A percentile compares a stretch with the other conserved stretches of the same genome.
These are phyloP conservation scores for Amblyopsis rosae DNA, from an alignment of 2,113 vertebrate genomes.

Conservation along the genomic window DNA sequence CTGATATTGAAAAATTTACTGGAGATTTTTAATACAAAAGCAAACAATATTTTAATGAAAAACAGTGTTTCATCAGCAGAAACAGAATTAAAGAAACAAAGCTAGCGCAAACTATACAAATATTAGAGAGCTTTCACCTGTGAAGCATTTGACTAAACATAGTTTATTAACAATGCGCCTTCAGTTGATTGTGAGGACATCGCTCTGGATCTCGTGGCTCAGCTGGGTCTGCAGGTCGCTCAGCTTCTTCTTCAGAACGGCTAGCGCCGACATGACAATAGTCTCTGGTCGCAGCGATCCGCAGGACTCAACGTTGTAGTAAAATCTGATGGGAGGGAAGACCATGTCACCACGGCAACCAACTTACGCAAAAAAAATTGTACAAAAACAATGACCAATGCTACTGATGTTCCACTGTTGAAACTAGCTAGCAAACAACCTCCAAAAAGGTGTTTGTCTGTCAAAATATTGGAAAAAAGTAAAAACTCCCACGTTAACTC, in stretches of 20 bases:
- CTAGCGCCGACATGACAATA: conserved; percentile 91
- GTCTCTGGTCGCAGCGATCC: conserved; percentile 95
- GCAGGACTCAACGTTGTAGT: conserved; percentile 95
- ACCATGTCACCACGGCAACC: background rate
- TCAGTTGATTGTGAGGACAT: conserved; percentile 94
- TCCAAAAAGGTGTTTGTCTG: too few species aligned
- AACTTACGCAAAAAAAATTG: too few species aligned
- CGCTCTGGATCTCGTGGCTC: conserved; percentile 96
- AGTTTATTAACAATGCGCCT: background rate
- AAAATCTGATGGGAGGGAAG: conserved; percentile 82
- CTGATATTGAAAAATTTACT: too few species aligned
- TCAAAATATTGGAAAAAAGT: too few species aligned
- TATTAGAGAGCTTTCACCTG: background rate
- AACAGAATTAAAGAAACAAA: background rate
- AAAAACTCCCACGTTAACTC: too few species aligned
- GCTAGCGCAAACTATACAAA: background rate
- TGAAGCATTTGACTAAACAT: background rate
- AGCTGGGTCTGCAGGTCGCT: conserved; percentile 96
- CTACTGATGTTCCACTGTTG: too few species aligned
- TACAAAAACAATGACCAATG: too few species aligned
- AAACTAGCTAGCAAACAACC: too few species aligned
- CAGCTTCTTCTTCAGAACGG: conserved; percentile 94
- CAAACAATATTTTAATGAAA: background rate
- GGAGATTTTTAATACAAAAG: background rate
- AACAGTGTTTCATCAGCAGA: background rate